Evolutionary conservation across 2,888 invertebrate species (phyloP), one percentile per base, ranked within the genome.

Genomic region (Aproaerema taeniolella): DNA sequence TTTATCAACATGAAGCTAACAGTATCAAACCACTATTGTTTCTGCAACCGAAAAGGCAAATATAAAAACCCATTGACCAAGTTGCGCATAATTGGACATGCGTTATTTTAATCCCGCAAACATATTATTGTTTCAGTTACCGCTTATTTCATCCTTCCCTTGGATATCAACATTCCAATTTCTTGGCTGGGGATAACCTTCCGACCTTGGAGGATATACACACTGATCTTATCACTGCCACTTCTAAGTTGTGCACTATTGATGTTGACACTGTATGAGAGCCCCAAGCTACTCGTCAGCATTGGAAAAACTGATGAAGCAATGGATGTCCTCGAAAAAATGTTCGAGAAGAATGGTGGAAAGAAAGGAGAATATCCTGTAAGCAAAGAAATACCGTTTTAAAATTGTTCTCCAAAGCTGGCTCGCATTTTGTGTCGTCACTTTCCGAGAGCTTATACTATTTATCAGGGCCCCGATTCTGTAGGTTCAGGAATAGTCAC

Each of bases 181-280:
- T 58, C 67, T 0, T 55, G 79, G 31, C 53, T 89, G 5, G 77
- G 70, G 3, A 67, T 92, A 39, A 63, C 62, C 1, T 89, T 88
- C 47, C 86, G 89, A 41, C 90, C 93, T 0, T 95, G 95, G 95
- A 86, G 94, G 12, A 58, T 93, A 5, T 89, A 91, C 42, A 71
- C 93, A 0, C 69, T 91, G 0, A 47, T 61, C 1, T 38, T 72
- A 40, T 64, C 76, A 0, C n/a, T 67, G 0, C 67, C 70, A 0
- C 40, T 75, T 5, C 74, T 69, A 0, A 15, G 90, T 0, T 88
- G 93, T 31, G 88, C 89, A 0, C 7, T 89, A 0, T 75, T 89
- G 39, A 68, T 91, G 25, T 59, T 80, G 1, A 77, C 67, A 30
- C 73, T 91, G 17, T 91, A 93, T 0, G 95, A 95, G 64, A 94